A percentile compares a stretch with the other conserved stretches of the same genome.
phyloP scores from a whole-genome alignment of 2,888 invertebrate genomes.

The Cephus rjabovi region DNA sequence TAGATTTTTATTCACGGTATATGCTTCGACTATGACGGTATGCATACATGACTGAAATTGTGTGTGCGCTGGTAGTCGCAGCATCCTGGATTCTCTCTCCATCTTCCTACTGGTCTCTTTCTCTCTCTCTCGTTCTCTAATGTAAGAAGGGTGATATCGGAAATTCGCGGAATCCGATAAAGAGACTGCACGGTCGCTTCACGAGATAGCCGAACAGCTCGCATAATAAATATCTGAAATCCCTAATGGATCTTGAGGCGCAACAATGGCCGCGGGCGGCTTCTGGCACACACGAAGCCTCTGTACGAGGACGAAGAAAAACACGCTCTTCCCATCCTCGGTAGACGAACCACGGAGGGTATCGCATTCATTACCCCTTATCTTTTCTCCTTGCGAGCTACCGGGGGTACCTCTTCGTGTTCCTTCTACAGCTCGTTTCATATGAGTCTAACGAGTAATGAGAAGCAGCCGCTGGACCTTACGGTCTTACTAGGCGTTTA shows the following conservation, averaged over 20 bases:
- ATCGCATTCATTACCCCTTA: conserved; percentile 58
- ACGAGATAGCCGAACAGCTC: conserved; percentile 23
- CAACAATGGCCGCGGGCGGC: not conserved
- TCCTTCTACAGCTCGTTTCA: conserved; percentile 34
- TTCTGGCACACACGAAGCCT: conserved; percentile 32
- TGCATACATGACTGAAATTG: not conserved
- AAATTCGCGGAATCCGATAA: conserved; percentile 42
- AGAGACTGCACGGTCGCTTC: conserved; percentile 22
- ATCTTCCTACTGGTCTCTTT: conserved; percentile 16
- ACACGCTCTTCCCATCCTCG: conserved; percentile 27
- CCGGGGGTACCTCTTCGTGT: conserved; percentile 37
- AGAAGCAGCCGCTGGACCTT: not conserved
- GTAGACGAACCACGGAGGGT: conserved; percentile 32
- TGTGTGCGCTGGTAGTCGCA: not conserved
- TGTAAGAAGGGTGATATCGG: conserved; percentile 29
- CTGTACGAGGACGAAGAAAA: conserved; percentile 32
- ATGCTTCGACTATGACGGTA: not conserved
- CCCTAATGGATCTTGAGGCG: conserved; percentile 57
- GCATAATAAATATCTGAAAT: conserved; percentile 53
- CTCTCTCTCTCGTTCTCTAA: not conserved
- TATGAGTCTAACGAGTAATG: conserved; percentile 9
- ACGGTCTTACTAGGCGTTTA: not conserved
- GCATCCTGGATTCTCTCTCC: conserved; percentile 29
- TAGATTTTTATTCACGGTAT: not conserved
- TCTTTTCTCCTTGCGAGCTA: conserved; percentile 49